A percentile compares a stretch with the other conserved stretches of the same genome.
These are phyloP conservation scores for Pogonognathellus flavescens DNA, from an alignment of 1,140 invertebrate species.

Conservation along the genomic window DNA sequence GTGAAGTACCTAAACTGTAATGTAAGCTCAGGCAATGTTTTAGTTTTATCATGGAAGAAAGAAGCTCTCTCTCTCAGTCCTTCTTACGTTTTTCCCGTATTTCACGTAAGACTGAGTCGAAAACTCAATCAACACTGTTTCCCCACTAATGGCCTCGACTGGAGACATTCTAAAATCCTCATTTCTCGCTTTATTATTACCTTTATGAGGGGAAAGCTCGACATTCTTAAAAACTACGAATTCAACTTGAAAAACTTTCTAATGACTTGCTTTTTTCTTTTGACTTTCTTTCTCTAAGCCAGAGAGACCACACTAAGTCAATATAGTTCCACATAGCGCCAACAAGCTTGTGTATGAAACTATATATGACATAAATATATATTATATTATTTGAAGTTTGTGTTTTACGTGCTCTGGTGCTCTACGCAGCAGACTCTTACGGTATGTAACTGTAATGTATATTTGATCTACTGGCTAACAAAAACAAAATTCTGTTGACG, in stretches of 20 bases:
- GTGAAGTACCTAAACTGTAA: not conserved
- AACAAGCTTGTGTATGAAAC: no score
- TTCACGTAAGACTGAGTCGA: constrained; percentile 54
- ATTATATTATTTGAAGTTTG: not conserved
- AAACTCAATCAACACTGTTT: constrained; percentile 64
- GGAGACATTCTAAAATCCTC: constrained; percentile 53
- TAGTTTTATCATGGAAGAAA: not conserved
- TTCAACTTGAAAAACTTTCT: constrained; percentile 52
- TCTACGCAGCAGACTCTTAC: not conserved
- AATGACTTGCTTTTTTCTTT: constrained; percentile 47
- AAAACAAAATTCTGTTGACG: not conserved
- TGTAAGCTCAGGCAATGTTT: not conserved
- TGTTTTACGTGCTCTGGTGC: not conserved
- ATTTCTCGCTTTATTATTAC: constrained; percentile 64
- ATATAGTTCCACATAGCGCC: no score
- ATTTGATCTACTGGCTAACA: not conserved
- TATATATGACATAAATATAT: not conserved
- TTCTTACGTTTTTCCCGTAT: constrained; percentile 29
- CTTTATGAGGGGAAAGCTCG: constrained; percentile 56
- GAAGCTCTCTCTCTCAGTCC: not conserved
- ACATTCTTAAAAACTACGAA: constrained; percentile 50
- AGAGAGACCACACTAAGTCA: no score
- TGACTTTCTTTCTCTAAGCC: not conserved
- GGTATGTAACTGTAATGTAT: not conserved
- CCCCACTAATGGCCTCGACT: constrained; percentile 58